Conservation (phyloP, 1,140 invertebrate species). For the Penaeus chinensis region DNA sequence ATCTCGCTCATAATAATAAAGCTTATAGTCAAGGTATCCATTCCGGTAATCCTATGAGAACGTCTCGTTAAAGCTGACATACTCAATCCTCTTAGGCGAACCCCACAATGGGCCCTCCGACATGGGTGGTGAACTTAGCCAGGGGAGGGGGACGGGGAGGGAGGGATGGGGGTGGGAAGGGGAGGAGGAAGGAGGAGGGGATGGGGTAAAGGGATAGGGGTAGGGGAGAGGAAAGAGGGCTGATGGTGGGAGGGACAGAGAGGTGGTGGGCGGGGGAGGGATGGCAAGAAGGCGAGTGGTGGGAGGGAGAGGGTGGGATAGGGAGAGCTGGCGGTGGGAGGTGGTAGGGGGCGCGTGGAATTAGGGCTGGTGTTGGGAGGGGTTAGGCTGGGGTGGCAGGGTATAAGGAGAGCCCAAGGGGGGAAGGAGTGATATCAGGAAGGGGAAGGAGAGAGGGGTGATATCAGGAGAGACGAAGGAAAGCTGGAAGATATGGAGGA, state of each 20-base stretch:
- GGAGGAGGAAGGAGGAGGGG: neutral
- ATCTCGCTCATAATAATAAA: no score
- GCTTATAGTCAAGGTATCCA: neutral
- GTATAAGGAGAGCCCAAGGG: neutral
- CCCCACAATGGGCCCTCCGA: conserved; percentile 4
- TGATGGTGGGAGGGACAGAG: conserved; percentile 16
- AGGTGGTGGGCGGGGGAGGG: neutral
- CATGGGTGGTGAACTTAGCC: conserved; percentile 9
- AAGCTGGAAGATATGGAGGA: neutral
- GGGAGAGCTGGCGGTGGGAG: neutral
- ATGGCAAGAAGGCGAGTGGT: neutral
- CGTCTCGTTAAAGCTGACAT: conserved; percentile 21
- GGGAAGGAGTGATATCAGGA: neutral
- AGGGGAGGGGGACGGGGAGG: neutral
- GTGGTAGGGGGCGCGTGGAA: neutral
- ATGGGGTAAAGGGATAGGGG: neutral
- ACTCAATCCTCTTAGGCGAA: conserved; percentile 1
- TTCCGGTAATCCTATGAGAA: neutral
- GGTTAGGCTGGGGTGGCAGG: neutral
- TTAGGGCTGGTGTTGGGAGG: neutral
- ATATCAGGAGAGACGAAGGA: neutral
- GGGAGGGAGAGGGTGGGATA: neutral
- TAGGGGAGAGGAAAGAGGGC: conserved; percentile 14
- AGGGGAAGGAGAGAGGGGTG: neutral
- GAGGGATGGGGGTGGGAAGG: neutral